Evolutionary conservation across 2,888 invertebrate species (phyloP), one percentile per base, ranked within the genome.

Genomic region (Dasypogon diadema): DNA sequence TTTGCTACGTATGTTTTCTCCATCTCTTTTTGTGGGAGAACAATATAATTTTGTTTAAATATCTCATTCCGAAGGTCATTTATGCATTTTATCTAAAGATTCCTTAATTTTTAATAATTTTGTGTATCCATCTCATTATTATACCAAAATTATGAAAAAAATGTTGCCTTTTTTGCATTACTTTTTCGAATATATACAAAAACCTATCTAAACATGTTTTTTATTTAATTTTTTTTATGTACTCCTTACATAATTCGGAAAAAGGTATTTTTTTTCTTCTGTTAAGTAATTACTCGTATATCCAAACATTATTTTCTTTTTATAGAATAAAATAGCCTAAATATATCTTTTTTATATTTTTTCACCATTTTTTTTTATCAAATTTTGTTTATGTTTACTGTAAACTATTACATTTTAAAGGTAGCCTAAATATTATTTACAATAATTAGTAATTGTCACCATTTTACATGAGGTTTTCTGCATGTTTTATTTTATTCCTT

Each of bases 171-270:
- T 68, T 68, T 68, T 34, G 74, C 75, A 74, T 78, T 76, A 77
- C 75, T 76, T 78, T 77, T 76, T n/a, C 82, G 82, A 81, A 84
- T 85, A 85, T 85, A 83, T 85, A 85, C 85, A 85, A 85, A 84
- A 84, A 83, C 84, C 82, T 83, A 83, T 82, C 81, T 82, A 83
- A 82, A 75, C 14, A 30, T 70, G 55, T 63, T 42, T 30, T 75
- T 68, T 30, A 65, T 30, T n/a, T n/a, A n/a, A n/a, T n/a, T n/a
- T n/a, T 55, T 14, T 75, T 75, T 46, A 46, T 46, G 51, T 51
- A 46, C 37, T 74, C 21, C 63, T 73, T 76, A 63, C 34, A 54
- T 54, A 70, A 68, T 76, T 72, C 24, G 56, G 56, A 65, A 75
- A 55, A 65, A 54, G 46, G 21, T n/a, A n/a, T n/a, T n/a, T n/a